phyloP scores from a whole-genome alignment of 2,113 vertebrate species.

The Rhadina sibilatrix region DNA sequence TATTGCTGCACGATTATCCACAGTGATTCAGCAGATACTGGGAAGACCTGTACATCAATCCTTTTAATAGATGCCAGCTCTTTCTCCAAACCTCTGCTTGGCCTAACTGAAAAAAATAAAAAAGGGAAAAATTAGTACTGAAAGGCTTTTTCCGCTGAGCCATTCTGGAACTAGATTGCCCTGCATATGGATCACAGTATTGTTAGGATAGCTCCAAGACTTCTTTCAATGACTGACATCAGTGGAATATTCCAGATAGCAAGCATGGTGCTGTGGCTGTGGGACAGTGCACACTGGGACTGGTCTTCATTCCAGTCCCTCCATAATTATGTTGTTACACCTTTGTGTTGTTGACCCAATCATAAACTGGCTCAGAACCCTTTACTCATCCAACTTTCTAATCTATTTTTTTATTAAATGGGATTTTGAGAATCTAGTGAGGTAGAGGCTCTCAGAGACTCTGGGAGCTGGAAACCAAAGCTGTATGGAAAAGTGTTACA shows the following conservation, averaged over 20 bases:
- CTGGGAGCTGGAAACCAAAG: background rate
- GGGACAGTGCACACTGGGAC: background rate
- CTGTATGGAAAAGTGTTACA: background rate
- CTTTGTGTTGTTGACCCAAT: background rate
- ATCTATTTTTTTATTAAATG: background rate
- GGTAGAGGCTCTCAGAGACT: background rate
- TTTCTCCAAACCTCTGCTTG: background rate
- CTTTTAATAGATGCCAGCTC: background rate
- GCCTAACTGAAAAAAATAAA: background rate
- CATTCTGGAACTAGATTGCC: background rate
- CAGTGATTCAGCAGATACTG: background rate
- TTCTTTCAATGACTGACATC: background rate
- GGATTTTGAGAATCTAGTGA: background rate
- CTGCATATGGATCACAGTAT: background rate
- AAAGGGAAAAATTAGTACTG: background rate
- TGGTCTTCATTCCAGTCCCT: background rate
- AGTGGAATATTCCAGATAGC: background rate
- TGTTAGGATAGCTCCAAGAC: background rate
- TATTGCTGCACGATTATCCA: background rate
- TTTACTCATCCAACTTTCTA: background rate
- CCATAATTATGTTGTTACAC: background rate
- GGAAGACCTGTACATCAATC: background rate
- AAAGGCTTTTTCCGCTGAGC: background rate
- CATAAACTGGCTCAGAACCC: background rate
- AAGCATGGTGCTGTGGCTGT: background rate